Percentiles rank a stretch among this genome's conserved stretches.
Evolutionary conservation across 2,113 vertebrate genomes (phyloP).

Genomic region (Forbesichthys papilliferus): DNA sequence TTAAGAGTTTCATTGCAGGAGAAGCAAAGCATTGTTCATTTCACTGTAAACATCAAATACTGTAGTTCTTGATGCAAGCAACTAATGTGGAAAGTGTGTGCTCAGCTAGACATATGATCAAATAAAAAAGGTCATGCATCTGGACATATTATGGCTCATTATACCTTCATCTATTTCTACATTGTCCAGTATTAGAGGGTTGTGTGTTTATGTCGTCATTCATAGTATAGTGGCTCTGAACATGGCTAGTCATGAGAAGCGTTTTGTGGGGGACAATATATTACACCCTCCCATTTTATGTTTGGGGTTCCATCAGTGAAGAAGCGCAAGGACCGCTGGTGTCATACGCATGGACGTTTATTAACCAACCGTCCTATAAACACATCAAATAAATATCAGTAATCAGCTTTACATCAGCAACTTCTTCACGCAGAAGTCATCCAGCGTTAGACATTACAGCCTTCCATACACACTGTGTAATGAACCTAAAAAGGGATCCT

Average conservation of each 20-base stretch:
- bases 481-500: slow-evolving; percentile 27
- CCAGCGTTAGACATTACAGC: slow-evolving; percentile 31
- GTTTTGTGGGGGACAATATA: no score
- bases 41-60: slow-evolving; percentile 59
- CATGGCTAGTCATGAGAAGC: no score
- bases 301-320: no score
- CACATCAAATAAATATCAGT: no score
- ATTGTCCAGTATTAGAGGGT: slow-evolving; percentile 26
- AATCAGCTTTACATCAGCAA: slow-evolving; percentile 23
- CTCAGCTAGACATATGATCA: slow-evolving; percentile 44
- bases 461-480: slow-evolving; percentile 37
- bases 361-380: slow-evolving; percentile 18
- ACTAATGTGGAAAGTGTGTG: slow-evolving; percentile 42
- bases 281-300: no score
- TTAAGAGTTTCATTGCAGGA: slow-evolving; percentile 51
- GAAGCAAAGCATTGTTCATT: slow-evolving; percentile 48
- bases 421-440: slow-evolving; percentile 33
- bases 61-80: slow-evolving; percentile 51
- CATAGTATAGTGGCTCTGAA: neutral
- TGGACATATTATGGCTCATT: slow-evolving; percentile 66
- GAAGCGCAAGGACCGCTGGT: neutral
- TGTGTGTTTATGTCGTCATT: slow-evolving; percentile 37
- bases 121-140: slow-evolving; percentile 66
- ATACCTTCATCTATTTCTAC: slow-evolving; percentile 50
- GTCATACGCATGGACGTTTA: slow-evolving; percentile 8